Percentiles rank a stretch among this genome's conserved stretches.
These are phyloP conservation scores for Erpornis zantholeuca DNA, from an alignment of 2,113 vertebrate genomes.

Conservation along the genomic window DNA sequence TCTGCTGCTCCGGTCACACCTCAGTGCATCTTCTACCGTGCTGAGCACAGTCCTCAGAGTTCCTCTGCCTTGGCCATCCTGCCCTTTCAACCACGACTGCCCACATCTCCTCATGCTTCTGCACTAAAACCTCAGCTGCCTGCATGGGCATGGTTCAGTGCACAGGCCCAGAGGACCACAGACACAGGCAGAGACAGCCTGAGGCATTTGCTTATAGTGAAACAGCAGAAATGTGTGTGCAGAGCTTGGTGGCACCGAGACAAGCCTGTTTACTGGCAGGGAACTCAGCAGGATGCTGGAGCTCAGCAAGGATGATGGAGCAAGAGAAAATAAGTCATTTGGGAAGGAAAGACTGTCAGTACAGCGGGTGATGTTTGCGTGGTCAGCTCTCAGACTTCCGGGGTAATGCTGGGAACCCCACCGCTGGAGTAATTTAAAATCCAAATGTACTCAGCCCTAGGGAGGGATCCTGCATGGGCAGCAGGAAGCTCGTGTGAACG, in stretches of 20 bases:
- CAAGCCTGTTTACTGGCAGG: background rate
- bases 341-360: background rate
- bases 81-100: accelerated
- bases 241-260: background rate
- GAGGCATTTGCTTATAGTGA: background rate
- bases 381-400: background rate
- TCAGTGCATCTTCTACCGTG: background rate
- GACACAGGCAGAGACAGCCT: background rate
- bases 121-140: background rate
- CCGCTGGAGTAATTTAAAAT: background rate
- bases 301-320: background rate
- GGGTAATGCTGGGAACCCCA: background rate
- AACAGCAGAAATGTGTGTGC: background rate
- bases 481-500: background rate
- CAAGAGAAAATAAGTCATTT: background rate
- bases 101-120: background rate
- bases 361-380: background rate
- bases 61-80: background rate
- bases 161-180: background rate
- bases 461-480: background rate
- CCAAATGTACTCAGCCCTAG: background rate
- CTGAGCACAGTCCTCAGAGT: background rate
- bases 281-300: background rate
- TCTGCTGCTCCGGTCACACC: background rate
- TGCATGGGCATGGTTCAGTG: background rate